Conservation (phyloP, 2,797 vertebrate genomes). For the Eulemur mongoz region DNA sequence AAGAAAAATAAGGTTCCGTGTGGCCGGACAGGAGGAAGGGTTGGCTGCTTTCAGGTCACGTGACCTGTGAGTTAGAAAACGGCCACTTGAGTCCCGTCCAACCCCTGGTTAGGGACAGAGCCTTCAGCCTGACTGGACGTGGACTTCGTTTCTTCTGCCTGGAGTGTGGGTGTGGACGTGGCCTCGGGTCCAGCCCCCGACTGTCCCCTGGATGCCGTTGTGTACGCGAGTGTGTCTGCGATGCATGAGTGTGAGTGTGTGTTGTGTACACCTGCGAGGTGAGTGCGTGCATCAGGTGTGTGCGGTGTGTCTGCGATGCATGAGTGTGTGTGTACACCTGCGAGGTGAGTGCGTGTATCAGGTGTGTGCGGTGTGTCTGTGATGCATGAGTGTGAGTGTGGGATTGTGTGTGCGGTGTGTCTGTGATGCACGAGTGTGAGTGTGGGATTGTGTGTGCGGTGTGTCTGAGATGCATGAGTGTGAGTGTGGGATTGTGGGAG, state of each 20-base stretch:
- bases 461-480: not conserved
- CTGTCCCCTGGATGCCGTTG: not conserved
- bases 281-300: not conserved
- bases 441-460: too few species aligned
- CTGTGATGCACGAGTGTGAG: too few species aligned
- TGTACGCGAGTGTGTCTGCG: not conserved
- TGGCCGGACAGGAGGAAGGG: not conserved
- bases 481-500: not conserved
- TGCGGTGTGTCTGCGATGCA: too few species aligned
- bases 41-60: not conserved
- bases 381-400: too few species aligned
- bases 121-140: rapidly evolving
- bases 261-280: not conserved
- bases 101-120: not conserved
- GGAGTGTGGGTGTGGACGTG: rapidly evolving
- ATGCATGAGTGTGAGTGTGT: not conserved
- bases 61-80: not conserved
- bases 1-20: not conserved
- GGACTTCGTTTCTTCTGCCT: rapidly evolving
- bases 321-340: too few species aligned
- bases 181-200: rapidly evolving
- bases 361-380: too few species aligned
- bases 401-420: not conserved
- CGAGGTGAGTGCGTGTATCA: not conserved
- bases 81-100: not conserved